Evolutionary conservation across 2,113 vertebrate species (phyloP).

Genomic region (Daubentonia madagascariensis): DNA sequence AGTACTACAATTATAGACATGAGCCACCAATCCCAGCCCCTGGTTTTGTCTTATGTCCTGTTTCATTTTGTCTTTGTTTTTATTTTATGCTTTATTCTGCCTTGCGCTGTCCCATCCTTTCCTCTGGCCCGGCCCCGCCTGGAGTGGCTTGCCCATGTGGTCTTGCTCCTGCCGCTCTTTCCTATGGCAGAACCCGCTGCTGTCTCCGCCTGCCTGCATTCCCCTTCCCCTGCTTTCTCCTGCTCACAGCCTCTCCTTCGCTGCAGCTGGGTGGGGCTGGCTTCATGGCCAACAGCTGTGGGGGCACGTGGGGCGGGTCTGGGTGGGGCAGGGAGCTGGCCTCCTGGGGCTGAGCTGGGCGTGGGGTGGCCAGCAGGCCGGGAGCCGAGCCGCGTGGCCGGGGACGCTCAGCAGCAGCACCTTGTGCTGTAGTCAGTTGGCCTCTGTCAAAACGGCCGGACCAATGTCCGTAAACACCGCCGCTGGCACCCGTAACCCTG

Average conservation of each 20-base stretch:
- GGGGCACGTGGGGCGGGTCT: too few species aligned
- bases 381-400: rapidly evolving
- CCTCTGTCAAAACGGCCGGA: neutral
- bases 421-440: rapidly evolving
- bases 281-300: neutral
- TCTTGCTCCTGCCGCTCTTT: too few species aligned
- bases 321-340: neutral
- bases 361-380: too few species aligned
- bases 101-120: neutral
- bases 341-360: neutral
- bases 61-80: neutral
- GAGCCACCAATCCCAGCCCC: too few species aligned
- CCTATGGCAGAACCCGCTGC: neutral
- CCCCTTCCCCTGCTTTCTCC: neutral
- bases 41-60: neutral
- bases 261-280: too few species aligned
- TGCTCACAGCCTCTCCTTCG: neutral
- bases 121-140: neutral
- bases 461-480: rapidly evolving
- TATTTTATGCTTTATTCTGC: neutral
- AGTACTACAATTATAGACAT: too few species aligned
- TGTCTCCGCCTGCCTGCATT: neutral
- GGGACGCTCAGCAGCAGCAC: neutral
- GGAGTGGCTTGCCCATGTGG: too few species aligned
- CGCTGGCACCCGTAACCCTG: rapidly evolving